Percentiles rank a stretch among this genome's conserved stretches.
Conservation (phyloP, 2,888 invertebrate genomes). For the Amiota communis region DNA sequence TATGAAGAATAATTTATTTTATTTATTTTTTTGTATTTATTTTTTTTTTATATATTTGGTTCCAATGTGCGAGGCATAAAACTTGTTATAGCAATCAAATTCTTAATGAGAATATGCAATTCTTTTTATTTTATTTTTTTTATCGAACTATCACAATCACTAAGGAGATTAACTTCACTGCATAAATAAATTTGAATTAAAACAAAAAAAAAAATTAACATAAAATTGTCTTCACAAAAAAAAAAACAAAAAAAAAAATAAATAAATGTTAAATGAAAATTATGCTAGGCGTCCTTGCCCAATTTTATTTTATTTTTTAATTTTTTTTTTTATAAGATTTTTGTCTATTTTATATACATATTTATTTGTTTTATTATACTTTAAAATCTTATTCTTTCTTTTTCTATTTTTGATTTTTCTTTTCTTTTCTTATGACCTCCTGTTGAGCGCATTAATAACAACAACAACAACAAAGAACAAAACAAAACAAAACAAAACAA, state of each 20-base stretch:
- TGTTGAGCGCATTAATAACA: neutral
- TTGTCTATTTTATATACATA: too few species aligned
- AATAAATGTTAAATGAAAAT: neutral
- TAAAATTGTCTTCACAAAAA: neutral
- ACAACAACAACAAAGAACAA: conserved; percentile 36
- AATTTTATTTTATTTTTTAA: neutral
- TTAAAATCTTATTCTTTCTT: too few species aligned
- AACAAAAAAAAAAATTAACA: too few species aligned
- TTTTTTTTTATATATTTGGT: conserved; percentile 13
- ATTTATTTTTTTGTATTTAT: neutral
- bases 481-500: conserved; percentile 18
- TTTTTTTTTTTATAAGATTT: neutral
- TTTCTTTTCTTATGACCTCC: too few species aligned
- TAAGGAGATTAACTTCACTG: too few species aligned
- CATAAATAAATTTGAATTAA: too few species aligned
- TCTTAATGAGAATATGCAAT: too few species aligned
- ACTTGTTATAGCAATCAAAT: conserved; percentile 5
- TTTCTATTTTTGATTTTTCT: neutral
- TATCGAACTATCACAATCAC: too few species aligned
- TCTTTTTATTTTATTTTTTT: too few species aligned
- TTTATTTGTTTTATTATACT: too few species aligned
- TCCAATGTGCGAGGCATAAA: conserved; percentile 22
- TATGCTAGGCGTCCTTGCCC: neutral
- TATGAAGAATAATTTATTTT: neutral
- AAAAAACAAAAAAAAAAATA: too few species aligned